These are phyloP conservation scores for Herpetotheres cachinnans DNA, from an alignment of 2,113 vertebrate species.

Conservation along the genomic window DNA sequence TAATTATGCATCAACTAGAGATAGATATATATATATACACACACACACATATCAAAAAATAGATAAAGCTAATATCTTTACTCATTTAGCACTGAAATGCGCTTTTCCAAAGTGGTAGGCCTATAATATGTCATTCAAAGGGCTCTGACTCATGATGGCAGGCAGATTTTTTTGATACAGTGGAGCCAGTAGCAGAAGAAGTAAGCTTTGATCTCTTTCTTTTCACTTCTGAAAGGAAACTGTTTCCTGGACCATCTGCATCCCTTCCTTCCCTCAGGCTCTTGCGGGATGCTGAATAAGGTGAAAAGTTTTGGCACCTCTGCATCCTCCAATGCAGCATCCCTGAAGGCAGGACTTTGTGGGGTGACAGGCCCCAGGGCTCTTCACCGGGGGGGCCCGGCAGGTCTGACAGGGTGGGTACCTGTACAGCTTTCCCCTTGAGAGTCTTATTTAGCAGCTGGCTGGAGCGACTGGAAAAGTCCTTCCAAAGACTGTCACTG, in stretches of 20 bases:
- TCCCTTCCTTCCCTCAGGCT: neutral
- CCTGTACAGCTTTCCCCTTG: neutral
- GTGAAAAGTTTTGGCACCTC: neutral
- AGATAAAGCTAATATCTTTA: neutral
- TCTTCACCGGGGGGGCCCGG: accelerated
- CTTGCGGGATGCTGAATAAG: neutral
- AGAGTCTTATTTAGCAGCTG: neutral
- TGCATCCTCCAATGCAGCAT: neutral
- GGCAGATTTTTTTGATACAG: neutral
- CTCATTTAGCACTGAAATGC: neutral
- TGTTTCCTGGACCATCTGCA: neutral
- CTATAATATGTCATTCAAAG: neutral
- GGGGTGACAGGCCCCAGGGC: neutral
- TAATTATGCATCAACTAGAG: constrained; percentile 17
- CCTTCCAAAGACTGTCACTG: neutral
- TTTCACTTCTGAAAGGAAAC: neutral
- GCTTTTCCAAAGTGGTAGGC: neutral
- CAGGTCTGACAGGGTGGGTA: neutral
- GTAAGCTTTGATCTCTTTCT: neutral
- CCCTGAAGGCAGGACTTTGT: neutral
- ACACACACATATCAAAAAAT: too few relatives aligned
- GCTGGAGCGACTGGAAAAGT: neutral
- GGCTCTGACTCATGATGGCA: neutral
- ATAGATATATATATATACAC: neutral
- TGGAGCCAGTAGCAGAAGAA: neutral